These are phyloP conservation scores for Stenotaenia linearis DNA, from an alignment of 2,888 invertebrate genomes.

Conservation along the genomic window DNA sequence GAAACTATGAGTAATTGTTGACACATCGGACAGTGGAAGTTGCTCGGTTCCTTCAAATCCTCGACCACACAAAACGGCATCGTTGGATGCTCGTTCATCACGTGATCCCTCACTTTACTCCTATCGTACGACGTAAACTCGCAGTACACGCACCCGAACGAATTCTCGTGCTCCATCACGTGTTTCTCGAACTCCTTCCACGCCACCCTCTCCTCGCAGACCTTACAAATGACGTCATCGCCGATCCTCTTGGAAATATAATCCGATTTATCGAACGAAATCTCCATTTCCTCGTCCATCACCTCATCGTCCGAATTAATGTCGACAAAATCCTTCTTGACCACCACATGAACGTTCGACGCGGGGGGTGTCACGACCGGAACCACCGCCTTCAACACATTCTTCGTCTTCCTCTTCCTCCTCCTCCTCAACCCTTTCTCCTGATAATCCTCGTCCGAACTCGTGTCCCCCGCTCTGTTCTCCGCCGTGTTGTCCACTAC, in stretches of 20 bases:
- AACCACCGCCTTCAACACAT: conserved; percentile 32
- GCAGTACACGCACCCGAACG: conserved; percentile 39
- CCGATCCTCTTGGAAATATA: conserved; percentile 28
- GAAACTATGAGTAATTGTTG: conserved; percentile 24
- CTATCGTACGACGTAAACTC: conserved; percentile 38
- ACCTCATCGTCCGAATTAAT: not conserved
- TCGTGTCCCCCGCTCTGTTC: conserved; percentile 35
- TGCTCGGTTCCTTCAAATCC: not conserved
- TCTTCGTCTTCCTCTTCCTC: conserved; percentile 30
- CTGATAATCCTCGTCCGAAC: conserved; percentile 36
- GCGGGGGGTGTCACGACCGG: conserved; percentile 1
- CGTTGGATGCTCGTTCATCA: conserved; percentile 37
- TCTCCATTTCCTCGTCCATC: not conserved
- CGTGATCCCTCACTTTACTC: conserved; percentile 38
- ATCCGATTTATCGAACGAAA: not conserved
- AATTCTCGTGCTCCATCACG: conserved; percentile 38
- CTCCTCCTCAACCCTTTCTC: conserved; percentile 35
- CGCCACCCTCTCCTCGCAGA: conserved; percentile 36
- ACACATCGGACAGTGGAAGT: conserved; percentile 34
- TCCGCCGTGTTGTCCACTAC: conserved; percentile 36
- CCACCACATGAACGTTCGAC: not conserved
- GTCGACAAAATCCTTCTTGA: not conserved
- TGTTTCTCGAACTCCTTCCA: conserved; percentile 39
- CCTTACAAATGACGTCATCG: conserved; percentile 33
- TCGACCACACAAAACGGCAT: conserved; percentile 34